These are phyloP conservation scores for Cheilosia pagana DNA, from an alignment of 2,888 invertebrate genomes.

Conservation along the genomic window DNA sequence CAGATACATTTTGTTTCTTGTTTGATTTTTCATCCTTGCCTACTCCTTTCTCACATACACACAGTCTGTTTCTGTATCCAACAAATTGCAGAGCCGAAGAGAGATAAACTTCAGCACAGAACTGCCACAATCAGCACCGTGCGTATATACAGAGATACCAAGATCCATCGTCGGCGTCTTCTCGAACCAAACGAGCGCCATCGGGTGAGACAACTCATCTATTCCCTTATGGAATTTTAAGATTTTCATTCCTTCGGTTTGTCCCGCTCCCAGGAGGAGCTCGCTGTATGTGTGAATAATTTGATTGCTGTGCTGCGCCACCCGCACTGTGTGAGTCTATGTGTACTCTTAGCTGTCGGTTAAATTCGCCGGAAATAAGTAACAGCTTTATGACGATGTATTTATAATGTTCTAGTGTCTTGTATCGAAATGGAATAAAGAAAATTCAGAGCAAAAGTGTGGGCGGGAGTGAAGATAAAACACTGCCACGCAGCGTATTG, in stretches of 20 bases:
- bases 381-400: slow-evolving; percentile 70
- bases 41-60: slow-evolving; percentile 34
- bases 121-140: slow-evolving; percentile 36
- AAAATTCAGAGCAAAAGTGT: neutral
- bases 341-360: slow-evolving; percentile 45
- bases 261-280: slow-evolving; percentile 37
- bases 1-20: slow-evolving; percentile 54
- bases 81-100: neutral
- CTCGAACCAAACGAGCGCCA: neutral
- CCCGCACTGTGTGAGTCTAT: slow-evolving; percentile 15
- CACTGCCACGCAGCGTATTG: slow-evolving; percentile 28
- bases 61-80: neutral
- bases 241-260: slow-evolving; percentile 56
- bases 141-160: neutral
- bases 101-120: slow-evolving; percentile 33
- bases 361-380: slow-evolving; percentile 72
- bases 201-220: slow-evolving; percentile 44
- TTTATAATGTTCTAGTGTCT: slow-evolving; percentile 52
- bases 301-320: slow-evolving; percentile 64
- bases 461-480: neutral
- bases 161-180: neutral
- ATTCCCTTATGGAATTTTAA: slow-evolving; percentile 64
- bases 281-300: slow-evolving; percentile 65
- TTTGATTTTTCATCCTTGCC: slow-evolving; percentile 41
- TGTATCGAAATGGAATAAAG: slow-evolving; percentile 38